phyloP scores from a whole-genome alignment of 2,888 invertebrate species.

The Gymnocheta viridis region DNA sequence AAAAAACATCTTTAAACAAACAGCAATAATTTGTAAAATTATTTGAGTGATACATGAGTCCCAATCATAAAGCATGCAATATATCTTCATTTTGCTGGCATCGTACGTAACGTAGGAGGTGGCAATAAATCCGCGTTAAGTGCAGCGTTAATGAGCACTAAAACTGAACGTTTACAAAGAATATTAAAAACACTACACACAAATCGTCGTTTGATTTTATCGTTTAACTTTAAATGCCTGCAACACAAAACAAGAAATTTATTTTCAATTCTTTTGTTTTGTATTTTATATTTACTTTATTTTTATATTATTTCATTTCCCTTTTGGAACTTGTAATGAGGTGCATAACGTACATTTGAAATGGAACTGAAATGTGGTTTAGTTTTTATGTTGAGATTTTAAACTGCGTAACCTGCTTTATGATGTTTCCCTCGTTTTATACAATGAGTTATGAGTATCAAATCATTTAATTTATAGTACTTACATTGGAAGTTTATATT shows the following conservation, averaged over 20 bases:
- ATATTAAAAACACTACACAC: conserved; percentile 2
- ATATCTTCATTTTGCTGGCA: conserved; percentile 26
- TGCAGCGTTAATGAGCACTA: conserved; percentile 76
- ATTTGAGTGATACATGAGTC: conserved; percentile 10
- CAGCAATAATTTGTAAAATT: conserved; percentile 58
- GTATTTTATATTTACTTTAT: no score
- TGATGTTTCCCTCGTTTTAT: conserved; percentile 20
- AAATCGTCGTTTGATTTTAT: conserved; percentile 41
- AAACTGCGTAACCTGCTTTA: conserved; percentile 47
- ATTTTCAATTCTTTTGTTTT: conserved; percentile 31
- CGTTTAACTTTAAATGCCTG: conserved; percentile 37
- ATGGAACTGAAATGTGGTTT: conserved; percentile 8
- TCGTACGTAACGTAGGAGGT: conserved; percentile 74
- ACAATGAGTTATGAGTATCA: conserved; percentile 43
- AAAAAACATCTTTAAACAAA: conserved; percentile 19
- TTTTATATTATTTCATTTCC: no score
- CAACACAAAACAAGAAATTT: conserved; percentile 40
- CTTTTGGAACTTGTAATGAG: conserved; percentile 17
- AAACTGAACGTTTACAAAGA: conserved; percentile 56
- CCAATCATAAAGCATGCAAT: conserved; percentile 41
- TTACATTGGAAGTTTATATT: conserved; percentile 25
- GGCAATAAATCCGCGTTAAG: conserved; percentile 79
- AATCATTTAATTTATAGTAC: conserved; percentile 52
- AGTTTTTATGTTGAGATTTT: conserved; percentile 9
- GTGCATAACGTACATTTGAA: conserved; percentile 8